A percentile compares a stretch with the other conserved stretches of the same genome.
Conservation (phyloP, 1,140 invertebrate species). For the Scaptomyza graminum region DNA sequence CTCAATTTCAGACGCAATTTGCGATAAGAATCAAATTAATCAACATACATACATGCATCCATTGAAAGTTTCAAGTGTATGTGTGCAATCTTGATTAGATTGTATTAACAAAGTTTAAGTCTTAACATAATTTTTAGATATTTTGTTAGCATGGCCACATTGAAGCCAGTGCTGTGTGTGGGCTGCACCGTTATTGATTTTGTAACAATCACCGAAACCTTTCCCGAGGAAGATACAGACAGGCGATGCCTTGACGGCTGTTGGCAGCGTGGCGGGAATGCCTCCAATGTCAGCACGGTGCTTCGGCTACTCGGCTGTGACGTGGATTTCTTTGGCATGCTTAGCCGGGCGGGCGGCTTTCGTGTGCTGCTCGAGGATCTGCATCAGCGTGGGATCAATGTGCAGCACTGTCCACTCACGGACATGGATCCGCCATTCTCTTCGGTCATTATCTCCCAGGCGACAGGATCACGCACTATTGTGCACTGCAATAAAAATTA, state of each 20-base stretch:
- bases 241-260: slow-evolving; percentile 85
- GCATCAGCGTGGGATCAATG: slow-evolving; percentile 84
- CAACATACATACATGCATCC: neutral
- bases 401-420: slow-evolving; percentile 84
- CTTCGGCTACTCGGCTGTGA: slow-evolving; percentile 85
- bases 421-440: slow-evolving; percentile 84
- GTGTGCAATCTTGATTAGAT: slow-evolving; percentile 37
- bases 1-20: neutral
- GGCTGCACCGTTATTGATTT: slow-evolving; percentile 86
- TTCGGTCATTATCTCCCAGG: slow-evolving; percentile 85
- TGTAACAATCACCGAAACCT: slow-evolving; percentile 85
- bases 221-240: slow-evolving; percentile 85
- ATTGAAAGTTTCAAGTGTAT: neutral
- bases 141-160: slow-evolving; percentile 27
- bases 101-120: slow-evolving; percentile 28
- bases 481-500: slow-evolving; percentile 87
- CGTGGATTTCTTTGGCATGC: slow-evolving; percentile 87
- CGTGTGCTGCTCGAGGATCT: slow-evolving; percentile 87
- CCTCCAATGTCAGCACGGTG: slow-evolving; percentile 89
- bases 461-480: slow-evolving; percentile 87
- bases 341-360: slow-evolving; percentile 83
- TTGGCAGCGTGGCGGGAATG: slow-evolving; percentile 90
- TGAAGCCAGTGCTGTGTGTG: slow-evolving; percentile 76
- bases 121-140: neutral
- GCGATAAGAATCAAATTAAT: slow-evolving; percentile 17